Evolutionary conservation across 2,797 vertebrate genomes (phyloP).

Genomic region (Neosalanx taihuensis): DNA sequence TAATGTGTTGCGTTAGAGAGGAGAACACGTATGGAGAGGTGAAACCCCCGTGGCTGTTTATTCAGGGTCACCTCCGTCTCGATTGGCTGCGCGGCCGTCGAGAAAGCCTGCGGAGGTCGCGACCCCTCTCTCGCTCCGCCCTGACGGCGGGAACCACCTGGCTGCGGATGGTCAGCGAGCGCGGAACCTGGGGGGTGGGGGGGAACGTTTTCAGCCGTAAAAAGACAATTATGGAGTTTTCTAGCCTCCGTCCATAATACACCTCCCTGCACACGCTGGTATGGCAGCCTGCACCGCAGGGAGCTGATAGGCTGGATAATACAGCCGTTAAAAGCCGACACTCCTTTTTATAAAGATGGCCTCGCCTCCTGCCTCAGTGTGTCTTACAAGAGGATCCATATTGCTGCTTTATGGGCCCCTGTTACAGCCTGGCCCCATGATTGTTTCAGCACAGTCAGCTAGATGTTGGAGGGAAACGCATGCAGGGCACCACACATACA

Average conservation of each 20-base stretch:
- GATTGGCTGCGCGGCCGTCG: too few species aligned
- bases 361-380: constrained; percentile 33
- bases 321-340: constrained; percentile 24
- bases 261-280: constrained; percentile 19
- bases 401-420: constrained; percentile 48
- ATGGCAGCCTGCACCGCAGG: constrained; percentile 5
- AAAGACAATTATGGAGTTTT: neutral
- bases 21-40: too few species aligned
- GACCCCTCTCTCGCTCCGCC: neutral
- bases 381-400: constrained; percentile 33
- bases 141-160: neutral
- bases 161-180: too few species aligned
- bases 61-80: too few species aligned
- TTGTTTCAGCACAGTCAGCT: constrained; percentile 53
- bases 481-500: neutral
- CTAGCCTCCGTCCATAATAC: constrained; percentile 33
- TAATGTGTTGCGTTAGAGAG: too few species aligned
- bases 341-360: constrained; percentile 30
- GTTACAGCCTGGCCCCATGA: constrained; percentile 46
- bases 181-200: neutral
- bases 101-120: neutral
- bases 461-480: constrained; percentile 17
- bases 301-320: constrained; percentile 27
- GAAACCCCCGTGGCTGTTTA: too few species aligned
- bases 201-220: neutral